Evolutionary conservation across 2,113 vertebrate genomes (phyloP).

Genomic region (Nothoprocta perdicaria): DNA sequence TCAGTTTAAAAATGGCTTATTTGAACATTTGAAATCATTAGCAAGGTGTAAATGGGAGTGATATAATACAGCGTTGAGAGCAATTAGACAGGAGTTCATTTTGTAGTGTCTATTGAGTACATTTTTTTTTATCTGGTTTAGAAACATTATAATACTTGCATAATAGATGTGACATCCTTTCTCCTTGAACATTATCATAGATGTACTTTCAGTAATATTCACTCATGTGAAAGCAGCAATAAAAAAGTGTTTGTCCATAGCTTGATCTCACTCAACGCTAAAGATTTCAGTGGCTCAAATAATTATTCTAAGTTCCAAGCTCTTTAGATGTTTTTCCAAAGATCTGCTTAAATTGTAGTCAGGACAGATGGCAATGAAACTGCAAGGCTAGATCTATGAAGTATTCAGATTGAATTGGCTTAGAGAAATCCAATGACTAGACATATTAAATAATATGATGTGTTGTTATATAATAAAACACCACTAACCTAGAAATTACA

Average conservation of each 20-base stretch:
- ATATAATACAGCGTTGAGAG: slow-evolving; percentile 34
- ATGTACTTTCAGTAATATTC: slow-evolving; percentile 12
- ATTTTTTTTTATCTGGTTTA: slow-evolving; percentile 63
- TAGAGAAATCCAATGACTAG: slow-evolving; percentile 30
- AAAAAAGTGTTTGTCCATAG: slow-evolving; percentile 42
- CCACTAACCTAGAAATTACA: neutral
- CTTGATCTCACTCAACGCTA: slow-evolving; percentile 22
- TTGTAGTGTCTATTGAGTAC: slow-evolving; percentile 47
- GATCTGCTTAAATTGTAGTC: neutral
- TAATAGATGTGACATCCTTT: slow-evolving; percentile 39
- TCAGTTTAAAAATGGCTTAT: slow-evolving; percentile 51
- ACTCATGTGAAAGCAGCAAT: neutral
- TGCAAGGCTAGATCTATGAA: slow-evolving; percentile 26
- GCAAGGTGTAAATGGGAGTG: slow-evolving; percentile 52
- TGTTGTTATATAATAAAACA: neutral
- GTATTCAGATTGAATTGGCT: slow-evolving; percentile 27
- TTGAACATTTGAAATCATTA: slow-evolving; percentile 69
- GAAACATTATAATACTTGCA: slow-evolving; percentile 56
- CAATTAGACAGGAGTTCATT: slow-evolving; percentile 41
- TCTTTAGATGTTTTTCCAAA: slow-evolving; percentile 32
- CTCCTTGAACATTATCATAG: slow-evolving; percentile 37
- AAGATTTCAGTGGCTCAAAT: slow-evolving; percentile 20
- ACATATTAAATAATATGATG: neutral
- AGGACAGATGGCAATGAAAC: slow-evolving; percentile 32
- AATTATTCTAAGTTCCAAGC: neutral